Evolutionary conservation across 2,797 vertebrate species (phyloP), one percentile per base, ranked within the genome.

Genomic region (Mus spretus): DNA sequence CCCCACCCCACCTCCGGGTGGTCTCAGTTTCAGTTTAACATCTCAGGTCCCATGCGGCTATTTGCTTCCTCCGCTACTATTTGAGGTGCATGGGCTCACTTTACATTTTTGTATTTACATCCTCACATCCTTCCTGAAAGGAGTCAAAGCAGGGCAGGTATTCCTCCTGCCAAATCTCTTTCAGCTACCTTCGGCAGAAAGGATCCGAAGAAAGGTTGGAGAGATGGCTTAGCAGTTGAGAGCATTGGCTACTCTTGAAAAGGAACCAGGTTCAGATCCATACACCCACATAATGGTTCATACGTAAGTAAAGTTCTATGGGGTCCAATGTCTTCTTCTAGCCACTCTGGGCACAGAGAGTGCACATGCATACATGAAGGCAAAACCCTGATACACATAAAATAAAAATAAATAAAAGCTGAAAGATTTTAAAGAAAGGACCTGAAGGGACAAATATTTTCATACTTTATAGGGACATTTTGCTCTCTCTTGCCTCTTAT

Each of bases 91-190:
- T 28, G 47, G 89, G 81, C 50, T 92, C 63, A 85, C 75, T 96
- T 92, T 90, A 57, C 28, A 63, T 85, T 63, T 92, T 82, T 91
- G 84, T 94, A 70, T 95, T 86, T 93, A 88, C 22, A 80, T 6
- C 17, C 50, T 63, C n/a, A 87, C 12, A 8, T 77, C 92, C 10
- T 93, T 96, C 84, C 57, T 77, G 72, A 89, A 96, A 57, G 47
- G 47, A 81, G 50, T 88, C 89, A 92, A 96, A 89, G 20, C 44
- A 94, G 53, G 53, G 57, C 40, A 95, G 78, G 31, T 90, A 95
- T 81, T 83, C 80, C 9, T 53, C 80, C 40, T 85, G 79, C 81
- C 81, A 92, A 93, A 86, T 65, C 7, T 75, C 94, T 95, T 89
- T 90, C 13, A 59, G 13, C 74, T 93, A 50, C 34, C 17, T 81